Evolutionary conservation across 1,140 invertebrate genomes (phyloP).

Genomic region (Drosophila virilis): DNA sequence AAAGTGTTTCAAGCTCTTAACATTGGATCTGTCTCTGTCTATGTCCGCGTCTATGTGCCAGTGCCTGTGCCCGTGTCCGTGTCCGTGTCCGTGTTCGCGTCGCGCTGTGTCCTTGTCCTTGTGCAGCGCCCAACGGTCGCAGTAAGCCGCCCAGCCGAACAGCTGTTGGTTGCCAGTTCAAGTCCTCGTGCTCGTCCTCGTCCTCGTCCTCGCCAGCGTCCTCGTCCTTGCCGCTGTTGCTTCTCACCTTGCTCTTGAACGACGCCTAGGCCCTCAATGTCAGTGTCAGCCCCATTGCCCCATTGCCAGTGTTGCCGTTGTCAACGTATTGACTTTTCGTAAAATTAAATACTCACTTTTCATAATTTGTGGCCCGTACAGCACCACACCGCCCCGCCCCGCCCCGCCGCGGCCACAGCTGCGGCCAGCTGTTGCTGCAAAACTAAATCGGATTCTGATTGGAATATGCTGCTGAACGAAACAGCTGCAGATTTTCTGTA

Average conservation of each 20-base stretch:
- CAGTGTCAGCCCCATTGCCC: conserved; percentile 12
- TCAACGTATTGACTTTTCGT: conserved; percentile 38
- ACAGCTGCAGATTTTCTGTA: conserved; percentile 45
- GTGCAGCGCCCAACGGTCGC: conserved; percentile 61
- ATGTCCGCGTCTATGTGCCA: background rate
- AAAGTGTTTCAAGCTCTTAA: conserved; percentile 8
- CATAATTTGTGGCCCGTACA: background rate
- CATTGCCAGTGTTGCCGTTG: conserved; percentile 12
- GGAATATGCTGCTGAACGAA: conserved; percentile 22
- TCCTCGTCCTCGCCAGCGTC: conserved; percentile 25
- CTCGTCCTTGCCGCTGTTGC: conserved; percentile 36
- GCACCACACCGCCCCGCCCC: background rate
- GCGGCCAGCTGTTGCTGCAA: conserved; percentile 33
- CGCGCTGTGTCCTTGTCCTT: conserved; percentile 72
- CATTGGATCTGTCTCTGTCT: conserved; percentile 1
- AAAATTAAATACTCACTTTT: conserved; percentile 22
- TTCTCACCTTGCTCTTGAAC: conserved; percentile 62
- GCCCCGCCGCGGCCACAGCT: background rate
- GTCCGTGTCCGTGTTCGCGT: conserved; percentile 31
- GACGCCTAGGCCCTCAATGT: conserved; percentile 36
- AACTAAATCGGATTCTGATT: conserved; percentile 8
- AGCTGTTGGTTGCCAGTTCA: conserved; percentile 64
- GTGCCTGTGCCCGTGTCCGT: conserved; percentile 15
- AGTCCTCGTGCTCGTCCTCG: conserved; percentile 26
- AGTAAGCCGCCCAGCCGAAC: conserved; percentile 56